Evolutionary conservation across 2,797 vertebrate genomes (phyloP).

Genomic region (Balearica regulorum): DNA sequence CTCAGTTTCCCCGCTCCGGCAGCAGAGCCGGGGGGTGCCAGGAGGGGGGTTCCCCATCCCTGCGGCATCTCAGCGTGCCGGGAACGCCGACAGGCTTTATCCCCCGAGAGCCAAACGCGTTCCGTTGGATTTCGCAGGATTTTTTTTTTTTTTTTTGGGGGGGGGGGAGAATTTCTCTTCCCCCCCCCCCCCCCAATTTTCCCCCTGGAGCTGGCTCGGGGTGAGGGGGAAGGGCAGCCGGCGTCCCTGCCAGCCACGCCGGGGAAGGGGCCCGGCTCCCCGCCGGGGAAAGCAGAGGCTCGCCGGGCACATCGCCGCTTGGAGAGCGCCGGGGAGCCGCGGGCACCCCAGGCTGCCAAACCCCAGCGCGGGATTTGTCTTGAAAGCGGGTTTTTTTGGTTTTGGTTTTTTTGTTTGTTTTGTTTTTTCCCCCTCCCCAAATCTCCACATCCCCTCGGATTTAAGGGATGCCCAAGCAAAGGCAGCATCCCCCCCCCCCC

Average conservation of each 20-base stretch:
- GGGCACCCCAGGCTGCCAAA: neutral
- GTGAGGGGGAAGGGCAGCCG: neutral
- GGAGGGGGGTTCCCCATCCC: neutral
- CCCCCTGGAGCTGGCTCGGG: neutral
- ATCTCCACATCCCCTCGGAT: neutral
- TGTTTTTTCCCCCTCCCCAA: neutral
- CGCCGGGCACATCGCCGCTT: neutral
- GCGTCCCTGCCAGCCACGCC: neutral
- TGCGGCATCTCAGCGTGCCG: accelerated
- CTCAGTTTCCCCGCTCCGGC: neutral
- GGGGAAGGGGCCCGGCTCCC: neutral
- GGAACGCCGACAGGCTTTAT: accelerated
- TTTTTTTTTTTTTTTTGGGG: accelerated
- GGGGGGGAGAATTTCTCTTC: neutral
- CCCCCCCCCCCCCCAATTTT: accelerated
- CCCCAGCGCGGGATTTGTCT: neutral
- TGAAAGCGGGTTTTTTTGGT: neutral
- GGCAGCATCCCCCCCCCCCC: accelerated
- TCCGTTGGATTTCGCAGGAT: neutral
- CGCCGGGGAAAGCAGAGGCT: neutral
- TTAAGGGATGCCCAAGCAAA: accelerated
- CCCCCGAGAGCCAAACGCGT: accelerated
- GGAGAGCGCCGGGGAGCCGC: neutral
- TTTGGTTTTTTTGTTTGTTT: too few species aligned
- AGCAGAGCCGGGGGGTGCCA: accelerated